Conservation (phyloP, 64 coral and sea anemone genomes). For the Dendrophyllia cribrosa region DNA sequence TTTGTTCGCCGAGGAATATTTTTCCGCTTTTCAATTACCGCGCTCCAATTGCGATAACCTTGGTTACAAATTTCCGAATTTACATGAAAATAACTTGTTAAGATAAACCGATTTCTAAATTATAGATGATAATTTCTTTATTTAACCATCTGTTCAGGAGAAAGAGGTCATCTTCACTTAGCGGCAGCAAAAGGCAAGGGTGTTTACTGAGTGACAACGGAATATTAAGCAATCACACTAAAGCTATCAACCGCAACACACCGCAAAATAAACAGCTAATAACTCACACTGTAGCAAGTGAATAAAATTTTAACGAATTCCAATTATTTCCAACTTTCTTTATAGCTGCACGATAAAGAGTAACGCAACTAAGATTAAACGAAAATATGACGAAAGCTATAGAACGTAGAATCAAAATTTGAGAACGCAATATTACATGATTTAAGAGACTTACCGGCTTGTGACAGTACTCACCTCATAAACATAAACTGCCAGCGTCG, state of each 20-base stretch:
- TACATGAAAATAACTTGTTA: not conserved
- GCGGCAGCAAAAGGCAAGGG: not conserved
- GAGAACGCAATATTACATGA: not conserved
- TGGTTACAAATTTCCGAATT: too few relatives aligned
- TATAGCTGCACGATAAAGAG: not conserved
- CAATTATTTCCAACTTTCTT: not conserved
- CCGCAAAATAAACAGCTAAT: not conserved
- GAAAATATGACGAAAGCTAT: not conserved
- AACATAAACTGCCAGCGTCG: constrained; percentile 94
- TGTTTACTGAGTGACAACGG: not conserved
- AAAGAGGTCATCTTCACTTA: not conserved
- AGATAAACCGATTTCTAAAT: not conserved
- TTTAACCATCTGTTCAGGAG: constrained; percentile 17
- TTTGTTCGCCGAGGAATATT: too few relatives aligned
- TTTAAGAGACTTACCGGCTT: not conserved
- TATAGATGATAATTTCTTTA: not conserved
- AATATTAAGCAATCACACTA: not conserved
- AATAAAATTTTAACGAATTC: constrained; percentile 2
- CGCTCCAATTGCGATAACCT: too few relatives aligned
- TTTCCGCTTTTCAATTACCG: too few relatives aligned
- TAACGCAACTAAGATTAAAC: not conserved
- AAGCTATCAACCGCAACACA: not conserved
- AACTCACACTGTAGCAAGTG: not conserved
- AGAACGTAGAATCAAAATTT: not conserved
- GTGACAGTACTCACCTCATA: constrained; percentile 84